Evolutionary conservation across 2,888 invertebrate genomes (phyloP), one percentile per base, ranked within the genome.

Genomic region (Orchesellides sinensis): DNA sequence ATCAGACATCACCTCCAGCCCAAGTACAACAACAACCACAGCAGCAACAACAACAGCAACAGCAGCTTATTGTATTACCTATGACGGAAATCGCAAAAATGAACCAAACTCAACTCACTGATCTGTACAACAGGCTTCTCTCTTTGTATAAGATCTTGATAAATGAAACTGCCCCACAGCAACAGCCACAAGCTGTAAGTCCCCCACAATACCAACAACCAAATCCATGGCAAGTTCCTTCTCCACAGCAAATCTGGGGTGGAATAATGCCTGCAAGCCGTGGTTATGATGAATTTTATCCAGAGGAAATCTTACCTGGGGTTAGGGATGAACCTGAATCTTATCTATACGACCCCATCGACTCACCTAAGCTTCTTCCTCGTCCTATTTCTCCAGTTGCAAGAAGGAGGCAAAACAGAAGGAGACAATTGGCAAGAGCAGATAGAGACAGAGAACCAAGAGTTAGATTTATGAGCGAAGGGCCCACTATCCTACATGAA

Each of bases 191-290:
- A 25, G 70, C 32, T 27, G 6, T n/a, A 17, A 25, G 8, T 12
- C 78, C 59, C n/a, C 69, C 78, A 3, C 21, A 17, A 6, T 70
- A 63, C 63, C 78, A 69, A 29, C 63, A 61, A 52, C 61, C 70
- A 4, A 70, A 78, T 40, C 78, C 78, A 19, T 78, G 78, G 78
- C 69, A 70, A 35, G 70, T 78, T 52, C 78, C 78, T 14, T 49
- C 78, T 19, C 78, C 78, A 6, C 52, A 21, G 14, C 59, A 78
- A 56, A 27, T 66, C 3, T 75, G 70, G 70, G 12, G 21, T n/a
- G 78, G 70, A 14, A 32, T n/a, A 12, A 49, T 61, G 14, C 29
- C 8, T 8, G 49, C 19, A 49, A 10, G 23, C 47, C 45, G 78
- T 12, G 29, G 29, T 1, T 70, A 40, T 56, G 68, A 70, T 35